Evolutionary conservation across 2,888 invertebrate species (phyloP).

Genomic region (Sphaerophoria rueppellii): DNA sequence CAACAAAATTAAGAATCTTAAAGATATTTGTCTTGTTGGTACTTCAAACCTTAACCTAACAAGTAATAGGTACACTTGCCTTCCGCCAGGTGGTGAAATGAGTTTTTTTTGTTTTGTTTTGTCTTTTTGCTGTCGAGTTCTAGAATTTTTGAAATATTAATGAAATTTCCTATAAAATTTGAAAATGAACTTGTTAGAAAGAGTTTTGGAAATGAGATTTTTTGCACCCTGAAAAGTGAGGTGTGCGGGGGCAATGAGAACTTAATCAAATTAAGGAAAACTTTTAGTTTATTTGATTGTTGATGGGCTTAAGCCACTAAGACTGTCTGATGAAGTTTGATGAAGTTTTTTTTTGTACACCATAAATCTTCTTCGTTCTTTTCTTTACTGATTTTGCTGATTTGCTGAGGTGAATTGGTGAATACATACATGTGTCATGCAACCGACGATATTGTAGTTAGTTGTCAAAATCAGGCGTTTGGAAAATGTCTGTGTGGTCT

Average conservation of each 20-base stretch:
- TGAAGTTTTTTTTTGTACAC: background rate
- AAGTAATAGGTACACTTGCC: background rate
- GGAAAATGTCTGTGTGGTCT: too few relatives aligned
- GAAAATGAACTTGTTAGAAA: constrained; percentile 25
- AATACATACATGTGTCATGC: too few relatives aligned
- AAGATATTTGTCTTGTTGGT: constrained; percentile 40
- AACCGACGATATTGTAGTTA: too few relatives aligned
- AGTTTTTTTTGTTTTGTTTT: constrained; percentile 1
- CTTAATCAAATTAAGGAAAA: constrained; percentile 31
- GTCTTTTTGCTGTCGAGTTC: background rate
- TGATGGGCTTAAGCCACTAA: background rate
- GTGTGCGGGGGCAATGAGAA: constrained; percentile 5
- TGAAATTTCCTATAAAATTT: constrained; percentile 29
- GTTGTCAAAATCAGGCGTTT: too few relatives aligned
- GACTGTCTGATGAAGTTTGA: background rate
- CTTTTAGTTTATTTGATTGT: constrained; percentile 10
- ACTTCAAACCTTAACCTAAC: background rate
- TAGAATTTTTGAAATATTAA: constrained; percentile 30
- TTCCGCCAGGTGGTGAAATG: constrained; percentile 2
- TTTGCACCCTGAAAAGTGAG: background rate
- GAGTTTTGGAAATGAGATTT: background rate
- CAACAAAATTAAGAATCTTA: constrained; percentile 48
- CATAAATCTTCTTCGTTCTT: background rate
- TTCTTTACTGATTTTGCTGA: background rate
- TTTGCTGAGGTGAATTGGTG: too few relatives aligned